These are phyloP conservation scores for Merops nubicus DNA, from an alignment of 2,113 vertebrate species.

Conservation along the genomic window DNA sequence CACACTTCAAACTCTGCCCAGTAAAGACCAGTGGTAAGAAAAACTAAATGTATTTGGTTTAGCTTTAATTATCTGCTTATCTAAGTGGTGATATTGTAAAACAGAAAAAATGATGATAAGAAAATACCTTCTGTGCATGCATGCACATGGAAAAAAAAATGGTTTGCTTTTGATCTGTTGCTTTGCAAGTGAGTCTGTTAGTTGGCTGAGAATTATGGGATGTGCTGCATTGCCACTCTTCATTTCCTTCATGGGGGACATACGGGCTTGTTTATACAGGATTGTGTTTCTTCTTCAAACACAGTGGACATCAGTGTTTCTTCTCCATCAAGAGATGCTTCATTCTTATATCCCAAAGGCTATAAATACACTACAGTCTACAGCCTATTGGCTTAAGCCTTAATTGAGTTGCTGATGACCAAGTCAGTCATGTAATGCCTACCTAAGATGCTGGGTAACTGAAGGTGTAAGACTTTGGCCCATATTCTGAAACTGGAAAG, in stretches of 20 bases:
- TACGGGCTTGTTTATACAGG: neutral
- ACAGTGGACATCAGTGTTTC: neutral
- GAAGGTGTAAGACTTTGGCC: neutral
- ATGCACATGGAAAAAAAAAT: neutral
- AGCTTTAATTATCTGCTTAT: neutral
- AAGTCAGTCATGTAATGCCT: neutral
- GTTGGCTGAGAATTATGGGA: neutral
- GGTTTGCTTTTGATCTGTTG: neutral
- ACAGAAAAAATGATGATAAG: neutral
- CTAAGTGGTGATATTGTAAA: neutral
- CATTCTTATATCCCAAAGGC: neutral
- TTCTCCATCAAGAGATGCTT: neutral
- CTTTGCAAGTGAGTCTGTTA: neutral
- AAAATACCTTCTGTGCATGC: neutral
- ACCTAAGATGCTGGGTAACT: rapidly evolving
- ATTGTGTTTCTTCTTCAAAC: neutral
- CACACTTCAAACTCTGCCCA: neutral
- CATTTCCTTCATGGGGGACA: neutral
- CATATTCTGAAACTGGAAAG: neutral
- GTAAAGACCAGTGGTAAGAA: neutral
- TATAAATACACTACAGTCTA: neutral
- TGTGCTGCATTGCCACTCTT: neutral
- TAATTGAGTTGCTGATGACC: neutral
- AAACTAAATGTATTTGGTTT: neutral
- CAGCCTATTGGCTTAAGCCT: neutral